Evolutionary conservation across 2,113 vertebrate species (phyloP).

Genomic region (Dipodomys ordii): DNA sequence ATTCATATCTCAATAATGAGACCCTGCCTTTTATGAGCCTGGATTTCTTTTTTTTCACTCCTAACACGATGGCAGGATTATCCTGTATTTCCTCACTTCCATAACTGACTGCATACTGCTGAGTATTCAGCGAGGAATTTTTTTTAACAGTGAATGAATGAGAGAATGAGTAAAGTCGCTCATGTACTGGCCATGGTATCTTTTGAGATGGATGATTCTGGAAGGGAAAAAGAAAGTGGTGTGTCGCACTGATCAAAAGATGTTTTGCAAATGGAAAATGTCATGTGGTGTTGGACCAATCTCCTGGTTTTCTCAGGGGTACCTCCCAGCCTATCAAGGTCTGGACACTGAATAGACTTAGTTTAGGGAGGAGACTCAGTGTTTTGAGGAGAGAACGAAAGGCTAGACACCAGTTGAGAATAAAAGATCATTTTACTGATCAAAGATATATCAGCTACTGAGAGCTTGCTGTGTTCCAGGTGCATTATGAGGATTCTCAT

Average conservation of each 20-base stretch:
- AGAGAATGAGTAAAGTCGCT: neutral
- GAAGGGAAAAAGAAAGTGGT: neutral
- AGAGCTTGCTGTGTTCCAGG: neutral
- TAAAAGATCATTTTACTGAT: neutral
- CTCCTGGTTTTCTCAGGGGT: accelerated
- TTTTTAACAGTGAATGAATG: neutral
- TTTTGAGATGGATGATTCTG: neutral
- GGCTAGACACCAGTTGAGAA: neutral
- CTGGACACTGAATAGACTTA: neutral
- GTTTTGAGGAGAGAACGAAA: neutral
- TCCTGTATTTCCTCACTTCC: neutral
- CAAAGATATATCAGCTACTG: neutral
- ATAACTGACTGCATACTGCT: neutral
- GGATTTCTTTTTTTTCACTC: neutral
- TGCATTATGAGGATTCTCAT: neutral
- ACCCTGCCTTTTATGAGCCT: neutral
- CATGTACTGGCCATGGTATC: neutral
- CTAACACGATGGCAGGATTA: neutral
- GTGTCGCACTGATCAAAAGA: neutral
- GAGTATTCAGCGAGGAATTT: neutral
- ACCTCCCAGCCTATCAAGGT: neutral
- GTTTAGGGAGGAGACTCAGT: neutral
- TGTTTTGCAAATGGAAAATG: neutral
- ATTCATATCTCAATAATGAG: neutral
- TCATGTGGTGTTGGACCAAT: too few species aligned